Percentiles rank a stretch among this genome's conserved stretches.
phyloP scores from a whole-genome alignment of 2,888 invertebrate species.

The Nycteola revayana region DNA sequence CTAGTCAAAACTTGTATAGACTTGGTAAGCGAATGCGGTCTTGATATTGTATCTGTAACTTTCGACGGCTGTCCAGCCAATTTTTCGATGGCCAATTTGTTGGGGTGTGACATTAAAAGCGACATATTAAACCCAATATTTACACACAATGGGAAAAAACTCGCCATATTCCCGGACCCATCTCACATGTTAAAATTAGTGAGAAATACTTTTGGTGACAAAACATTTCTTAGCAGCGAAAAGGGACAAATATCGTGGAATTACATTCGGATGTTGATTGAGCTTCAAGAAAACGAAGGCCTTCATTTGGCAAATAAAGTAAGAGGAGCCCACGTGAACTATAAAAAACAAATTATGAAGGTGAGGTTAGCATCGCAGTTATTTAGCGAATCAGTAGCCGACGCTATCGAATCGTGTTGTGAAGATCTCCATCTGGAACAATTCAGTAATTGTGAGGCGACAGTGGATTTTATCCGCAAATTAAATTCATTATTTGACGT shows the following conservation, averaged over 20 bases:
- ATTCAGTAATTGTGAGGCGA: slow-evolving; percentile 4
- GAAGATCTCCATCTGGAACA: neutral
- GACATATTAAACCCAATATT: slow-evolving; percentile 2
- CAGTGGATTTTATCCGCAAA: slow-evolving; percentile 1
- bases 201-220: slow-evolving; percentile 5
- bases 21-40: slow-evolving; percentile 5
- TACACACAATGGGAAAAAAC: neutral
- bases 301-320: neutral
- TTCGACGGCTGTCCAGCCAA: slow-evolving; percentile 14
- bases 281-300: neutral
- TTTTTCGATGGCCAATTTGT: slow-evolving; percentile 9
- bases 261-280: slow-evolving; percentile 1
- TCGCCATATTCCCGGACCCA: slow-evolving; percentile 2
- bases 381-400: slow-evolving; percentile 2
- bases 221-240: slow-evolving; percentile 5
- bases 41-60: slow-evolving; percentile 11
- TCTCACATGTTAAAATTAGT: slow-evolving; percentile 8
- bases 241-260: slow-evolving; percentile 6
- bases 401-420: slow-evolving; percentile 1
- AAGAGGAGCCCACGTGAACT: neutral
- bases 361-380: slow-evolving; percentile 1
- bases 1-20: slow-evolving; percentile 5
- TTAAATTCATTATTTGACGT: slow-evolving; percentile 7
- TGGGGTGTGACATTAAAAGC: slow-evolving; percentile 12
- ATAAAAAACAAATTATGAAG: slow-evolving; percentile 3